Base-by-base conservation (phyloP, 2,888 invertebrate genomes). In the Rhyacophila evoluta region DNA sequence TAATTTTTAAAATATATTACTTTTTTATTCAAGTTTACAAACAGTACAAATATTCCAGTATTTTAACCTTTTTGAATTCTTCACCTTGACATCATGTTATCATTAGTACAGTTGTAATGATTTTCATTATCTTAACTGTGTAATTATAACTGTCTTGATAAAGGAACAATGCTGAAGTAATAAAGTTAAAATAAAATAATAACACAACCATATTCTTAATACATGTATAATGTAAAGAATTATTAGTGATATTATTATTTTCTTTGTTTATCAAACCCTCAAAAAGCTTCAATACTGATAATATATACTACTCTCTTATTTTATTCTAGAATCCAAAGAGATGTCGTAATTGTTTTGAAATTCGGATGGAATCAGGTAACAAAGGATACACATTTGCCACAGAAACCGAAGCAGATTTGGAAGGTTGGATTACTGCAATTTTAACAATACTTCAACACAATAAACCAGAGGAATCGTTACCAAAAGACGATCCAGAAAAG, bases 301-400 rank as follows among this genome's bases (percentile, higher is more conserved):
- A n/a, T n/a, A n/a, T n/a, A n/a, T n/a, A n/a, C n/a, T 8, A 25
- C 19, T 10, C 10, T 55, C 10, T 33, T 25, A 10, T 0, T 25
- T 55, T 19, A 25, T 69, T 74, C 28, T 72, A 94, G 95, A 97
- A 96, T 89, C 89, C 94, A 15, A 97, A 96, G 88, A 92, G 96
- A 78, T 96, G 96, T 1, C 92, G 95, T 84, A 94, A 92, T 85
- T 95, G 96, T 86, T 97, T 98, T 87, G 97, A 98, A 86, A 87
- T 98, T 67, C 92, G 95, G 81, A 96, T 97, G 95, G 92, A 92
- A 25, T 93, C 95, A 4, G 95, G 95, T 15, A 95, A 95, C 82
- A 96, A 96, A 85, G 95, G 95, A 0, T 96, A 96, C 84, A 92
- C 95, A 70, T 91, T 98, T 84, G 95, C 97, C 5, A 94, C 97